Base-by-base conservation (phyloP, 2,797 vertebrate genomes). In the Acanthurus leucopareius region DNA sequence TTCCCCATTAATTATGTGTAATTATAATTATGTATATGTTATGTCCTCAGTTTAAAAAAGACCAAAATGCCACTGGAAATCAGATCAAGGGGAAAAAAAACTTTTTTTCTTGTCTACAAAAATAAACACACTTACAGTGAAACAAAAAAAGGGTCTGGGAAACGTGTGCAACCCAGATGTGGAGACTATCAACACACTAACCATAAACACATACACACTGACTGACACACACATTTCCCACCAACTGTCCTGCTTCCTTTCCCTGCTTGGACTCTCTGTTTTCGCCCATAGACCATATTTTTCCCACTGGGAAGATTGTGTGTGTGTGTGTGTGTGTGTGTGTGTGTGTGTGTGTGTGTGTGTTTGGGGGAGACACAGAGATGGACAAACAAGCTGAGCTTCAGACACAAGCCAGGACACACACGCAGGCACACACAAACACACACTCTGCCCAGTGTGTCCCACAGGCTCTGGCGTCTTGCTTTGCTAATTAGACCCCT, bases 401-500 rank as follows among this genome's bases (percentile, higher is more conserved):
- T 84, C 69, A 91, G 77, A 86, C 81, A 79, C 81, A 83, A 80
- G 57, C 87, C 72, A 68, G 70, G 69, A 78, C 66, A 76, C 57
- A 51, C 62, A 63, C 69, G 44, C 17, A 77, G 72, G 58, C 76
- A 60, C 69, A 75, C 65, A 65, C 74, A 74, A 54, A 66, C 68
- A 69, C 61, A 67, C n/a, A 10, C 66, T 48, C 70, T 73, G 77
- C 80, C 83, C 74, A 75, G 70, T 58, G 63, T 80, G 88, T 86
- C 91, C 93, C 91, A 68, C 88, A 93, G 93, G 94, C 92, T 88
- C 88, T 77, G 78, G 83, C 85, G 79, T 92, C 93, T 93, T 91
- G 92, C 88, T 94, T 93, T 91, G 89, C 94, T 95, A 96, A 96
- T 96, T 96, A 95, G 93, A 91, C 92, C 89, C 93, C 91, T 94